These are phyloP conservation scores for Caenorhabditis zanzibari DNA, from an alignment of 2,888 invertebrate genomes.

Conservation along the genomic window DNA sequence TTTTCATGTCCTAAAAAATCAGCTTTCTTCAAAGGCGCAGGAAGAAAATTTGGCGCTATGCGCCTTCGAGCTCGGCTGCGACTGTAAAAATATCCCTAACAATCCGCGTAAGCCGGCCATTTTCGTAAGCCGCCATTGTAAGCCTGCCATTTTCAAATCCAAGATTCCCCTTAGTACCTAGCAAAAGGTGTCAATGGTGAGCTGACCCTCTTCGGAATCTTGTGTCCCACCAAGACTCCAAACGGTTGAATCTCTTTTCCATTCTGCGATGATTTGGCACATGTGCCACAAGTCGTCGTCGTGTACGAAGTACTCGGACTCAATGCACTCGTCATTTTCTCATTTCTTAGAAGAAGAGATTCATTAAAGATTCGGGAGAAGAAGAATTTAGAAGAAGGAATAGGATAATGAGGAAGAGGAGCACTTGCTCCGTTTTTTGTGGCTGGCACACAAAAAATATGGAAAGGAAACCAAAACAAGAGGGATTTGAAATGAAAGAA, in stretches of 20 bases:
- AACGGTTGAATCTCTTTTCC: conserved; percentile 68
- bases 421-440: background rate
- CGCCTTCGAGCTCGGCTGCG: no score
- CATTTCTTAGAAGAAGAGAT: conserved; percentile 34
- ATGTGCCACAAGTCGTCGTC: conserved; percentile 12
- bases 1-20: no score
- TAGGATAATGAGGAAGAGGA: conserved; percentile 4
- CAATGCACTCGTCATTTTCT: conserved; percentile 41
- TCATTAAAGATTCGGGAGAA: conserved; percentile 12
- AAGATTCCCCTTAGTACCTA: conserved; percentile 46
- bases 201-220: conserved; percentile 58
- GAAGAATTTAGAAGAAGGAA: background rate
- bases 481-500: conserved; percentile 14
- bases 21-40: no score
- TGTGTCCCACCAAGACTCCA: conserved; percentile 68
- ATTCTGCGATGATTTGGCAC: conserved; percentile 25
- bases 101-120: no score
- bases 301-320: conserved; percentile 30
- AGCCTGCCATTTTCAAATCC: background rate
- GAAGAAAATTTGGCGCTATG: no score
- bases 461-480: conserved; percentile 17
- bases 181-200: conserved; percentile 67
- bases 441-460: conserved; percentile 1
- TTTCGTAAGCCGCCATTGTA: no score
- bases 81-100: no score